Percentiles rank a stretch among this genome's conserved stretches.
Evolutionary conservation across 2,113 vertebrate genomes (phyloP).

Genomic region (Pogonocichla stellata): DNA sequence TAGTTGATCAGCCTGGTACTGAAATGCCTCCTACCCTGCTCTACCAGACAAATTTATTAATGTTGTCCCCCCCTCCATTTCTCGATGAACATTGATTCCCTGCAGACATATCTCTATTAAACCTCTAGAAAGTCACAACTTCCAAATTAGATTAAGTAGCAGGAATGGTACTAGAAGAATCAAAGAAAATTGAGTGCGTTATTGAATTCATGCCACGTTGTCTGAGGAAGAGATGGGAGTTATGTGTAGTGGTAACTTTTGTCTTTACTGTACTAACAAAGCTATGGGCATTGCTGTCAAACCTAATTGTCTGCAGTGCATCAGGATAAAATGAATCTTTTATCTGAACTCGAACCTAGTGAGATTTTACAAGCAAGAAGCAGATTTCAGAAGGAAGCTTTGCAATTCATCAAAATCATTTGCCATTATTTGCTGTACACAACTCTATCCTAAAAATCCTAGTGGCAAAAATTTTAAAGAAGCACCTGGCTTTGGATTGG

Average conservation of each 20-base stretch:
- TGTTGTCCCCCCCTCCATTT: conserved; percentile 1
- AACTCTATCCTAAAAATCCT: not conserved
- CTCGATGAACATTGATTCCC: conserved; percentile 70
- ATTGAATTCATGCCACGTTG: conserved; percentile 75
- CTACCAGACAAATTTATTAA: conserved; percentile 73
- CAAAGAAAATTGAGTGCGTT: conserved; percentile 73
- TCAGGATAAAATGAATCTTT: conserved; percentile 29
- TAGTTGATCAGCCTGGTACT: conserved; percentile 66
- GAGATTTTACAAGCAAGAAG: conserved; percentile 21
- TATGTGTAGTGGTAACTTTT: conserved; percentile 60
- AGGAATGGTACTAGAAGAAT: conserved; percentile 68
- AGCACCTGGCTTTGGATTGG: conserved; percentile 42
- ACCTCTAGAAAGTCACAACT: conserved; percentile 74
- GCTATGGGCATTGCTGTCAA: conserved; percentile 56
- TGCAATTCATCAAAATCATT: not conserved
- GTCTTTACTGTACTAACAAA: conserved; percentile 67
- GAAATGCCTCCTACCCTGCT: conserved; percentile 61
- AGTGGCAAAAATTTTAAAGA: not conserved
- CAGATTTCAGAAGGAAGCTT: not conserved
- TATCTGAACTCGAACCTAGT: not conserved
- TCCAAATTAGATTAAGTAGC: conserved; percentile 76
- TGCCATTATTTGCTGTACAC: not conserved
- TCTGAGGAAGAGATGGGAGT: conserved; percentile 67
- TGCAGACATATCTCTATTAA: conserved; percentile 75
- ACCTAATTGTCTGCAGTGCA: conserved; percentile 24